phyloP scores from a whole-genome alignment of 1,140 invertebrate species.

The Venustaconcha ellipsiformis region DNA sequence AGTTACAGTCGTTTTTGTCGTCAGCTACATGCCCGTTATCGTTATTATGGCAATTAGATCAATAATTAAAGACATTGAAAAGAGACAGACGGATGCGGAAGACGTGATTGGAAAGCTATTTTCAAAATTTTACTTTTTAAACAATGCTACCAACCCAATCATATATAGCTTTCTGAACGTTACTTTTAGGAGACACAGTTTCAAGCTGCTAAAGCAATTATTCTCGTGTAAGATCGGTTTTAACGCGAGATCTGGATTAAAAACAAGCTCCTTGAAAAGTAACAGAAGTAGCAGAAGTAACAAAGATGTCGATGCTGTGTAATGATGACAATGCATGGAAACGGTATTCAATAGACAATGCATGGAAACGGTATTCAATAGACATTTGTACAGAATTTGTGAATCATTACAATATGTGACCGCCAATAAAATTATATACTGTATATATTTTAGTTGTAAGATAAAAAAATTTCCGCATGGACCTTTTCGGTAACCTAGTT shows the following conservation, averaged over 20 bases:
- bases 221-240: conserved; percentile 4
- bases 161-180: conserved; percentile 64
- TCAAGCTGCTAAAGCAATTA: conserved; percentile 15
- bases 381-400: no score
- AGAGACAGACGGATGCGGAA: conserved; percentile 27
- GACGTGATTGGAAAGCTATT: conserved; percentile 51
- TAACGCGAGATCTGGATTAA: conserved; percentile 3
- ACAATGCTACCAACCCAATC: conserved; percentile 63
- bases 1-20: conserved; percentile 53
- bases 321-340: no score
- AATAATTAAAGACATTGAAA: conserved; percentile 37
- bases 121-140: conserved; percentile 61
- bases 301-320: neutral
- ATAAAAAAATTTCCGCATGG: no score
- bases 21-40: conserved; percentile 52
- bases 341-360: no score
- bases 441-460: no score
- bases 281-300: conserved; percentile 25
- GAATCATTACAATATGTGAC: no score
- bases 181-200: conserved; percentile 53
- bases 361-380: no score
- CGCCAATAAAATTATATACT: no score
- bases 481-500: no score
- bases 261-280: conserved; percentile 30
- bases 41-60: conserved; percentile 49